Percentiles rank a stretch among this genome's conserved stretches.
Conservation (phyloP, 1,140 invertebrate species). For the Bombyx mandarina region DNA sequence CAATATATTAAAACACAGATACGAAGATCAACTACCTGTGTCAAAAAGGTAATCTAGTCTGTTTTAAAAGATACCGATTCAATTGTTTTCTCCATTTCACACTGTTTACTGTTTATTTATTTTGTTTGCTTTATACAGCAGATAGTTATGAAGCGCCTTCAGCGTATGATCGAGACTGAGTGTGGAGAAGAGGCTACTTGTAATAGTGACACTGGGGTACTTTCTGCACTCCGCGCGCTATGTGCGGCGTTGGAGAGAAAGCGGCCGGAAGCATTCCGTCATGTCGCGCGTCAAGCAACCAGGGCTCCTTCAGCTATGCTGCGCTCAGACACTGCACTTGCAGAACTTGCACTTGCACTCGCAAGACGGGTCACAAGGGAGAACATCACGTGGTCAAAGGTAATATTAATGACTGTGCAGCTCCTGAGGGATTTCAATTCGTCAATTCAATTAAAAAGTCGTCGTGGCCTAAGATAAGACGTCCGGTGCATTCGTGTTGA, state of each 20-base stretch:
- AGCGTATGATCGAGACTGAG: constrained; percentile 60
- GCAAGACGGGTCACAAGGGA: constrained; percentile 60
- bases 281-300: constrained; percentile 59
- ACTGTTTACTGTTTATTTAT: neutral
- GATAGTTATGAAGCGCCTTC: constrained; percentile 59
- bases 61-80: neutral
- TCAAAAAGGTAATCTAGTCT: constrained; percentile 37
- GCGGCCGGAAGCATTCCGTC: constrained; percentile 56
- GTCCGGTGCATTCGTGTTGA: too few relatives aligned
- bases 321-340: constrained; percentile 49
- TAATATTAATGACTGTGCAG: constrained; percentile 12
- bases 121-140: constrained; percentile 21
- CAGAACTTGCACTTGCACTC: constrained; percentile 58
- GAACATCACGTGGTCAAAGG: constrained; percentile 69
- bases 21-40: constrained; percentile 38
- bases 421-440: too few relatives aligned
- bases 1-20: constrained; percentile 63
- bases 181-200: constrained; percentile 53
- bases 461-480: too few relatives aligned
- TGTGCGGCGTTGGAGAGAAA: constrained; percentile 61
- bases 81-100: neutral
- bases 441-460: too few relatives aligned
- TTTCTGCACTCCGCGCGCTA: constrained; percentile 42
- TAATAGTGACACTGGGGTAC: constrained; percentile 39
- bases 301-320: constrained; percentile 50